Conservation (phyloP, 2,888 invertebrate species). For the Apodemia duryi region DNA sequence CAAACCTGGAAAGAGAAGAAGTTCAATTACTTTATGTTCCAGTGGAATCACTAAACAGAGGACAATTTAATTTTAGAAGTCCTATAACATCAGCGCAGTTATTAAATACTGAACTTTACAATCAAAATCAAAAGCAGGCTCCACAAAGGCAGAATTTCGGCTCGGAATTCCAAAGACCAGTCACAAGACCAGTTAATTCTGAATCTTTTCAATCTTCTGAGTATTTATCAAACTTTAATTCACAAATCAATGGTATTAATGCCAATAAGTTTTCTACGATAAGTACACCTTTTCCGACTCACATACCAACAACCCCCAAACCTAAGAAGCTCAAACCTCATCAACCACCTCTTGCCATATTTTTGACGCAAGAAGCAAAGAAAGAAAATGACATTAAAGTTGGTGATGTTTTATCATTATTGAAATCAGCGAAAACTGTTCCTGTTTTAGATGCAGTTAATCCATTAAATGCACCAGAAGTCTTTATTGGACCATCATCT, state of each 20-base stretch:
- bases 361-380: slow-evolving; percentile 79
- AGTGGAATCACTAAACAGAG: slow-evolving; percentile 83
- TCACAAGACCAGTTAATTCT: slow-evolving; percentile 37
- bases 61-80: slow-evolving; percentile 62
- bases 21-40: slow-evolving; percentile 91
- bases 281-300: slow-evolving; percentile 58
- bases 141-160: slow-evolving; percentile 42
- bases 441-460: slow-evolving; percentile 87
- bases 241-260: slow-evolving; percentile 43
- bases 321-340: slow-evolving; percentile 85
- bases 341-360: slow-evolving; percentile 91
- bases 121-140: slow-evolving; percentile 46
- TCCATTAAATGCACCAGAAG: slow-evolving; percentile 83
- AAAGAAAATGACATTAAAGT: slow-evolving; percentile 78
- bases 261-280: slow-evolving; percentile 61
- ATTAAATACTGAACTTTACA: slow-evolving; percentile 52
- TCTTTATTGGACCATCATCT: slow-evolving; percentile 90
- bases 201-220: slow-evolving; percentile 49
- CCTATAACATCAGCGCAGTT: slow-evolving; percentile 47
- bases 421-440: slow-evolving; percentile 86
- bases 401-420: slow-evolving; percentile 83
- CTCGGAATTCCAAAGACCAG: slow-evolving; percentile 48
- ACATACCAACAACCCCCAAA: slow-evolving; percentile 62
- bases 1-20: slow-evolving; percentile 78
- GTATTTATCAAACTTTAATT: slow-evolving; percentile 57